Evolutionary conservation across 2,888 invertebrate species (phyloP).

Genomic region (Notodonta dromedarius): DNA sequence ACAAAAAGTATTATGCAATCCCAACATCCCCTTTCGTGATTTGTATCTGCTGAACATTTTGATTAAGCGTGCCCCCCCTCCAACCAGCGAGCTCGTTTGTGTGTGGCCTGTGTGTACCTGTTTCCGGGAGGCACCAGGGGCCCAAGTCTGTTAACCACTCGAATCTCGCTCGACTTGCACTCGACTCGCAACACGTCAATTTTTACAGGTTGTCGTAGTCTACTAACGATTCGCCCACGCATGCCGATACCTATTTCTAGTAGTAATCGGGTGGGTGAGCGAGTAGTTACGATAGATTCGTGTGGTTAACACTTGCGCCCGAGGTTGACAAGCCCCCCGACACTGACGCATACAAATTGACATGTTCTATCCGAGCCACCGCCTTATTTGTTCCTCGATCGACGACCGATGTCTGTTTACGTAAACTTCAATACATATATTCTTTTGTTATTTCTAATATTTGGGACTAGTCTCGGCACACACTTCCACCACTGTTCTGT

Average conservation of each 20-base stretch:
- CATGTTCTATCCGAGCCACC: conserved; percentile 52
- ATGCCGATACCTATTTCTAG: too few species aligned
- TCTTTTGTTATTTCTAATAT: conserved; percentile 3
- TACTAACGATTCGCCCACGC: too few species aligned
- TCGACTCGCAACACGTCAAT: too few species aligned
- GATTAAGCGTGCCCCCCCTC: neutral
- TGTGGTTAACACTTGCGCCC: too few species aligned
- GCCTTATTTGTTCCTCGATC: conserved; percentile 35
- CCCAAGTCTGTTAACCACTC: too few species aligned
- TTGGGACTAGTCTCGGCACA: too few species aligned
- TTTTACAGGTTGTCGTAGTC: too few species aligned
- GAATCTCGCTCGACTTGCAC: too few species aligned
- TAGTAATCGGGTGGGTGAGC: too few species aligned
- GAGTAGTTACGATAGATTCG: too few species aligned
- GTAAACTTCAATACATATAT: conserved; percentile 29
- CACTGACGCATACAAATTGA: conserved; percentile 64
- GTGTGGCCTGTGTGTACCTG: neutral
- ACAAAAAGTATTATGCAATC: neutral
- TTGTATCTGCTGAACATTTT: neutral
- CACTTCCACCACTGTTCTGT: too few species aligned
- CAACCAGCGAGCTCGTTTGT: neutral
- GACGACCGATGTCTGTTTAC: conserved; percentile 21
- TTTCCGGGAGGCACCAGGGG: neutral
- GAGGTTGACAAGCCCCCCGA: conserved; percentile 10
- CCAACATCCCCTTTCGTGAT: neutral